Conservation (phyloP, 2,113 vertebrate species). For the Corythaixoides concolor region DNA sequence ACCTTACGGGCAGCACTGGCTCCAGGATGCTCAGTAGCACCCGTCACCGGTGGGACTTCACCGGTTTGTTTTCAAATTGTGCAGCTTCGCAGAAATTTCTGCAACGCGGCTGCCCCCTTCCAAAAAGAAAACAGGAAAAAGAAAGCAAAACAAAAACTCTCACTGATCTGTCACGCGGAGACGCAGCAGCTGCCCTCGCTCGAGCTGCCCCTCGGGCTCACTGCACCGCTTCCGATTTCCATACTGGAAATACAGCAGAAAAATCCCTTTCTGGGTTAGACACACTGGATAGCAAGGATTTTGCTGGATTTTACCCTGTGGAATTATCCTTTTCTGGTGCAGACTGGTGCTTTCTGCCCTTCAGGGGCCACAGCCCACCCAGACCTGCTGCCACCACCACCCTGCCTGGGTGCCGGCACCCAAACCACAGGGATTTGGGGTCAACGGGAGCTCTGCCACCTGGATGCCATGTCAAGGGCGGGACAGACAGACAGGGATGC, state of each 20-base stretch:
- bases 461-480: fast-evolving
- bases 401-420: fast-evolving
- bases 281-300: background rate
- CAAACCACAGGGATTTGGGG: fast-evolving
- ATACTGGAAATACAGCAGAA: background rate
- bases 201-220: fast-evolving
- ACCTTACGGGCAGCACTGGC: background rate
- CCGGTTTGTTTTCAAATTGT: background rate
- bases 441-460: background rate
- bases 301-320: background rate
- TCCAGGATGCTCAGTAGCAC: background rate
- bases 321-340: background rate
- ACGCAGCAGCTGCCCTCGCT: background rate
- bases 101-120: background rate
- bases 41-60: background rate
- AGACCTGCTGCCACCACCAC: background rate
- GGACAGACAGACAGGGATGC: background rate
- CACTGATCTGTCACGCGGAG: background rate
- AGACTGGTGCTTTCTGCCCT: background rate
- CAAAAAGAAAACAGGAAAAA: background rate
- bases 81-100: background rate
- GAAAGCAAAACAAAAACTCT: background rate
- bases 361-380: background rate
- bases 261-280: background rate
- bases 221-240: fast-evolving